Evolutionary conservation across 2,113 vertebrate species (phyloP), one percentile per base, ranked within the genome.

Genomic region (Argyrosomus japonicus): DNA sequence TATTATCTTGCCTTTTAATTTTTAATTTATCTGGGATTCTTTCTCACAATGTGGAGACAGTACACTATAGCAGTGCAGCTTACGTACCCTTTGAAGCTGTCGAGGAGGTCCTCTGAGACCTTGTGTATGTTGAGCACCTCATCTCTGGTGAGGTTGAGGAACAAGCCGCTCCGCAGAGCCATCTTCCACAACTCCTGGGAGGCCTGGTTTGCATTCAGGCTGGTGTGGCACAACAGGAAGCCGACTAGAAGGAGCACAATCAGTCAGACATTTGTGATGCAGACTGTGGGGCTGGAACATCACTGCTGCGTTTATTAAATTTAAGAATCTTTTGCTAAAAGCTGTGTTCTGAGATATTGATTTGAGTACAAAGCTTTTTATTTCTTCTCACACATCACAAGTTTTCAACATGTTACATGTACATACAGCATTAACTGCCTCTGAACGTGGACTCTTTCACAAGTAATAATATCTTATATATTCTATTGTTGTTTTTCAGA

Each of bases 181-280:
- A 94, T 90, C 83, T 97, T 96, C 98, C 98, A 99, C 86, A 99
- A 93, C 50, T 96, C 96, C 92, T 94, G 96, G 45, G 96, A 97
- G 8, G 89, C 86, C 25, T 82, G 90, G 53, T 95, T 95, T 0
- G 89, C 57, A 71, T 95, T 95, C 84, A 98, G 93, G 53, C 96
- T 97, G 86, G 89, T 95, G 48, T 97, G 96, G 82, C 97, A 99
- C 91, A 98, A 91, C 90, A 99, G 93, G 95, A 98, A 99, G 5
- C 97, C 97, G 54, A 99, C 97, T 99, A 85, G 0, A 78, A 76
- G 51, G 47, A 67, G 60, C 56, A 79, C 18, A 78, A 25, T 21
- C 23, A 68, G 27, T 27, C 32, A 36, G 68, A 58, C 2, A 36
- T 65, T 56, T 25, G 72, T 14, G 11, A 56, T 7, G 23, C 32